Base-by-base conservation (phyloP, 2,888 invertebrate species). In the Rhagonycha lutea region DNA sequence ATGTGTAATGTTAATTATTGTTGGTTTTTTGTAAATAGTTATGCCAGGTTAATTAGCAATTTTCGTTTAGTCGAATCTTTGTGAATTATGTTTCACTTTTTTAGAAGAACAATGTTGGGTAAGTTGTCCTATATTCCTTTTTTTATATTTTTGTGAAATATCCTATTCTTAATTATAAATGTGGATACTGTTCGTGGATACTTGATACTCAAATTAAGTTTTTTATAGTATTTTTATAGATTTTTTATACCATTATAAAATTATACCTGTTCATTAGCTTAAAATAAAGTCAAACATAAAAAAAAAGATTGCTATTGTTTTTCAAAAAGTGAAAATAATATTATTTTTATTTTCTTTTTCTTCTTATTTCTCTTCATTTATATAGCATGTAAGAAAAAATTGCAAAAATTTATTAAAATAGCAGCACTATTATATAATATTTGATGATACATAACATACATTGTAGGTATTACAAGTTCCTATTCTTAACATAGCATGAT, bases 1-100 rank as follows among this genome's bases (percentile, higher is more conserved):
- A 68, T 73, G 73, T 29, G 69, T 47, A 47, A 47, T 47, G 47
- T 24, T 73, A 69, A 28, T 63, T 68, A 69, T 47, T 62, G 23
- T 47, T 68, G 60, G 32, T 63, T 73, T 73, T 73, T 73, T 28
- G 29, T 69, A 60, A 73, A 69, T 18, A n/a, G n/a, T n/a, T n/a
- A 73, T 26, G 23, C 73, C 73, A 11, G 73, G 73, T 63, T 73
- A 69, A 73, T 62, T 32, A 18, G 9, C n/a, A n/a, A 14, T 65
- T 69, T 23, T 69, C 60, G 68, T 14, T 69, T 62, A 23, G 63
- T 69, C 63, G 14, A n/a, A 47, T 12, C 32, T 9, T 65, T 26
- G 62, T 62, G 26, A 62, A 73, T 60, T 26, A 62, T 73, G 62
- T 32, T 14, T n/a, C 63, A 26, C 28, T 26, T 69, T 69, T 69